Conservation (phyloP, 2,113 vertebrate species). For the Mesembrinibis cayennensis region DNA sequence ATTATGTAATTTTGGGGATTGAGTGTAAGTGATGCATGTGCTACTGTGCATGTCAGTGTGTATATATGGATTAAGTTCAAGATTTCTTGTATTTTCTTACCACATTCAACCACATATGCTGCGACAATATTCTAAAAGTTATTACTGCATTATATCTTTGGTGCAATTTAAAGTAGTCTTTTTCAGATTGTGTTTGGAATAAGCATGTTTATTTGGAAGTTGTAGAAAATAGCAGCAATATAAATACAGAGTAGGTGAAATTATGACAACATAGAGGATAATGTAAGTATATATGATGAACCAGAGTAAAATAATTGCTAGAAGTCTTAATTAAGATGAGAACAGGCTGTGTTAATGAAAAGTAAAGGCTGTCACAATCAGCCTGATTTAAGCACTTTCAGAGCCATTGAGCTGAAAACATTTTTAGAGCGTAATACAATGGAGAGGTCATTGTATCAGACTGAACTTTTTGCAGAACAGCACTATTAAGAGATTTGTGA, state of each 20-base stretch:
- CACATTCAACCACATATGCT: background rate
- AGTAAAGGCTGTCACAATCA: constrained; percentile 5
- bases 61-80: background rate
- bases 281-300: background rate
- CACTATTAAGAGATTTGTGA: constrained; percentile 12
- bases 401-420: constrained; percentile 49
- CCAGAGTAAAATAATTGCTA: background rate
- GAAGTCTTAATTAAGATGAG: constrained; percentile 26
- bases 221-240: background rate
- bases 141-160: background rate
- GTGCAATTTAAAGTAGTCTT: background rate
- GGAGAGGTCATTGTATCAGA: constrained; percentile 15
- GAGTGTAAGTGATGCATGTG: background rate
- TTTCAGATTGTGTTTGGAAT: background rate
- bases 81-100: background rate
- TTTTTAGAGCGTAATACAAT: constrained; percentile 36
- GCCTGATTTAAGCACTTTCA: constrained; percentile 36
- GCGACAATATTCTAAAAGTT: background rate
- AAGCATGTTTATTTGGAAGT: background rate
- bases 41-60: background rate
- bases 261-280: background rate
- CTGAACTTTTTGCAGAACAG: constrained; percentile 45
- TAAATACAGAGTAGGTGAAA: background rate
- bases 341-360: constrained; percentile 2
- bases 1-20: background rate